phyloP scores from a whole-genome alignment of 1,140 invertebrate species.

The Dendrolimus punctatus region DNA sequence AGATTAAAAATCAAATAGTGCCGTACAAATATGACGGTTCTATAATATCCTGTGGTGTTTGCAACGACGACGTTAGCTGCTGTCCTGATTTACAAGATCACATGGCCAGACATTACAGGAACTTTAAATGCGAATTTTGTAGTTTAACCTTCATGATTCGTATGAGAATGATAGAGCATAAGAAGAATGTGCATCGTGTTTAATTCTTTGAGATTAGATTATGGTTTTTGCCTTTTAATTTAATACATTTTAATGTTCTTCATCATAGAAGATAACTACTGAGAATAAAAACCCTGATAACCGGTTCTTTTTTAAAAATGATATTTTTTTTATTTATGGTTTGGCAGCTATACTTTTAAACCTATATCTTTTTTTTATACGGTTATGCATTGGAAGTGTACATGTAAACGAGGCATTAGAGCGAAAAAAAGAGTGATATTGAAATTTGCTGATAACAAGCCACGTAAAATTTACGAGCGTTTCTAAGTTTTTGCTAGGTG shows the following conservation, averaged over 20 bases:
- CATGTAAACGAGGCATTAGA: too few species aligned
- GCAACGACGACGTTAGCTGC: constrained; percentile 5
- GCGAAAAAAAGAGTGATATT: too few species aligned
- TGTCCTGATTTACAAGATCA: constrained; percentile 15
- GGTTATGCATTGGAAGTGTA: too few species aligned
- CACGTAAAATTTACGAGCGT: too few species aligned
- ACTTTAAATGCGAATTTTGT: constrained; percentile 24
- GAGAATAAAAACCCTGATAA: too few species aligned
- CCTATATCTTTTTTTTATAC: too few species aligned
- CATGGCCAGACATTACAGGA: constrained; percentile 20
- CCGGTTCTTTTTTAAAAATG: too few species aligned
- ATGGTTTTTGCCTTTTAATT: too few species aligned
- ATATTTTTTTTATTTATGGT: too few species aligned
- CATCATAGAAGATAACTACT: not conserved
- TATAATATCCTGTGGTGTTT: constrained; percentile 11
- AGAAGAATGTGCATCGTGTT: constrained; percentile 20
- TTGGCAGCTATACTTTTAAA: too few species aligned
- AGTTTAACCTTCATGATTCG: constrained; percentile 15
- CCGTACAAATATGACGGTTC: constrained; percentile 12
- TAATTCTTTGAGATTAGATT: constrained; percentile 3
- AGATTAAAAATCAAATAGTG: constrained; percentile 25
- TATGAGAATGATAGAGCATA: constrained; percentile 21
- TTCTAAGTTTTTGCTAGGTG: too few species aligned
- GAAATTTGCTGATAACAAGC: too few species aligned
- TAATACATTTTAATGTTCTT: not conserved